A percentile compares a stretch with the other conserved stretches of the same genome.
Conservation (phyloP, 1,140 invertebrate genomes). For the Euschistus heros region DNA sequence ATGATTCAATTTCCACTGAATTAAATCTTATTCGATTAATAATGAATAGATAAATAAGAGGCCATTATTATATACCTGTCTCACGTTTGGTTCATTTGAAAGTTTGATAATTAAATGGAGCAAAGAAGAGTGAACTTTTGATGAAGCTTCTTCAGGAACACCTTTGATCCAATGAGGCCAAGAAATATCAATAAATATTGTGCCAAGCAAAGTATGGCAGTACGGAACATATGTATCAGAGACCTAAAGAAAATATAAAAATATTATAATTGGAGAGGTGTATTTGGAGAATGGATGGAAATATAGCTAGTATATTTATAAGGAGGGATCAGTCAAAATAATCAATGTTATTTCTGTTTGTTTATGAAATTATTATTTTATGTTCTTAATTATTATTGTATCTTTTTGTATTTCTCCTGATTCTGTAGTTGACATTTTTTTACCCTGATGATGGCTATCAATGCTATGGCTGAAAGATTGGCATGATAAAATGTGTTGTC, state of each 20-base stretch:
- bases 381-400: no score
- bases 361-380: no score
- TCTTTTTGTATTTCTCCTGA: no score
- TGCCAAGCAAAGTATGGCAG: conserved; percentile 57
- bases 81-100: conserved; percentile 56
- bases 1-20: no score
- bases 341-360: background rate
- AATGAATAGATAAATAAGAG: background rate
- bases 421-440: no score
- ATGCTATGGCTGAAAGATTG: no score
- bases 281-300: background rate
- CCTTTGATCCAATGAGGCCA: conserved; percentile 41
- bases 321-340: background rate
- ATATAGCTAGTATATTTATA: background rate
- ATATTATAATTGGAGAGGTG: background rate
- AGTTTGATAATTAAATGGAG: conserved; percentile 56
- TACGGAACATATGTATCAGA: conserved; percentile 41
- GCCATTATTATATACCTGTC: conserved; percentile 38
- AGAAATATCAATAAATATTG: conserved; percentile 51
- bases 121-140: conserved; percentile 43
- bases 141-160: conserved; percentile 34
- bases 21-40: no score
- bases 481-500: no score
- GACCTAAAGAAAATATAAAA: conserved; percentile 16
- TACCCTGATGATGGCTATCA: no score